Conservation (phyloP, 2,888 invertebrate genomes). For the Byasa hedistus region DNA sequence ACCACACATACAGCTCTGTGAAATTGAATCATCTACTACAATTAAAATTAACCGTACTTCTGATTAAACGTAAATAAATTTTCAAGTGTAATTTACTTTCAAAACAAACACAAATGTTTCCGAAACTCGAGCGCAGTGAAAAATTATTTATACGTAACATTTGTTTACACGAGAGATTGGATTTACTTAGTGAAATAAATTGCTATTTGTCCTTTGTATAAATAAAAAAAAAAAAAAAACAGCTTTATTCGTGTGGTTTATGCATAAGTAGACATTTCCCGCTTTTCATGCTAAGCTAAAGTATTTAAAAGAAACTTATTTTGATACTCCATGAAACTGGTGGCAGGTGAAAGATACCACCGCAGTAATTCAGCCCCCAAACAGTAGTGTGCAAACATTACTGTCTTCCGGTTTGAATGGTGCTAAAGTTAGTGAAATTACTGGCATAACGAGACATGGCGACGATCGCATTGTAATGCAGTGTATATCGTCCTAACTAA, state of each 20-base stretch:
- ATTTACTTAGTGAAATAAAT: constrained; percentile 27
- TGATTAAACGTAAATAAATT: constrained; percentile 19
- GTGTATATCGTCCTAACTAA: too few relatives aligned
- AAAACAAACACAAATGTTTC: constrained; percentile 25
- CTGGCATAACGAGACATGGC: too few relatives aligned
- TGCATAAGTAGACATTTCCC: not conserved
- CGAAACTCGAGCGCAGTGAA: constrained; percentile 19
- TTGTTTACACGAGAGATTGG: constrained; percentile 18
- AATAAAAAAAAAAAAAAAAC: constrained; percentile 7
- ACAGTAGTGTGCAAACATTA: too few relatives aligned
- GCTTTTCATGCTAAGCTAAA: not conserved
- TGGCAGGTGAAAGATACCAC: too few relatives aligned
- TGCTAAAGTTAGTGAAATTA: too few relatives aligned
- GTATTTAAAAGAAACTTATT: not conserved
- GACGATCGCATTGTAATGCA: too few relatives aligned
- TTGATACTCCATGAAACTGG: not conserved
- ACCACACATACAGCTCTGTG: not conserved
- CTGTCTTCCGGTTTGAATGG: too few relatives aligned
- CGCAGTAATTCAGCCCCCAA: too few relatives aligned
- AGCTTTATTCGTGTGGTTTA: constrained; percentile 7
- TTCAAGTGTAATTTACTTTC: constrained; percentile 25
- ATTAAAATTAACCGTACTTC: constrained; percentile 14
- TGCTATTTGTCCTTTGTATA: constrained; percentile 20
- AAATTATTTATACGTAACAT: constrained; percentile 27
- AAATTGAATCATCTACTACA: not conserved